Percentiles rank a stretch among this genome's conserved stretches.
These are phyloP conservation scores for Mola mola DNA, from an alignment of 2,113 vertebrate genomes.

Conservation along the genomic window DNA sequence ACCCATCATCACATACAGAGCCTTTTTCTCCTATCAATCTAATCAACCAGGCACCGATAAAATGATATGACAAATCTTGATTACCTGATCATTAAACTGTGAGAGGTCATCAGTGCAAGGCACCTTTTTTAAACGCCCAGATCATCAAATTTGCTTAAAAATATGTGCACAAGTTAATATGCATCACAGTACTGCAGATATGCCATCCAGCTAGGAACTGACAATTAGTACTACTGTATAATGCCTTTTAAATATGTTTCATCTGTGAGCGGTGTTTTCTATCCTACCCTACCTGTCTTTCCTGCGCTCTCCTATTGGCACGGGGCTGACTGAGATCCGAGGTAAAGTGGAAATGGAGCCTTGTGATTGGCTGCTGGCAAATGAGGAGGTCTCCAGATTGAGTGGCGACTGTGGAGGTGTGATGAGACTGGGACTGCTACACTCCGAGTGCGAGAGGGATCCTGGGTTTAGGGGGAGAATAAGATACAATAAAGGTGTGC, in stretches of 20 bases:
- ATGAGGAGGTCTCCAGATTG: conserved; percentile 92
- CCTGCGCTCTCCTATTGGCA: conserved; percentile 89
- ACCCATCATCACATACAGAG: background rate
- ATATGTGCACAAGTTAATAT: background rate
- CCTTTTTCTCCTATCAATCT: background rate
- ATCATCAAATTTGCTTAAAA: conserved; percentile 6
- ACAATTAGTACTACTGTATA: too few species aligned
- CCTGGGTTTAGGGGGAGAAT: conserved; percentile 74
- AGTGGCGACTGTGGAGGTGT: conserved; percentile 96
- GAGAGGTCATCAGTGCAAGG: too few species aligned
- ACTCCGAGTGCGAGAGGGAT: conserved; percentile 93
- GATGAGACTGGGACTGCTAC: conserved; percentile 93
- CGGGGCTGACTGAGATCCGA: conserved; percentile 91
- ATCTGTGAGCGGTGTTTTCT: too few species aligned
- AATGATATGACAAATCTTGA: too few species aligned
- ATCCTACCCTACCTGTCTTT: conserved; percentile 91
- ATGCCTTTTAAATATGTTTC: too few species aligned
- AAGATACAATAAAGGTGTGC: too few species aligned
- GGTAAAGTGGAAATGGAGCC: conserved; percentile 92
- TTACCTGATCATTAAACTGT: too few species aligned
- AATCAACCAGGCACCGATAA: background rate
- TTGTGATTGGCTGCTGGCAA: conserved; percentile 93
- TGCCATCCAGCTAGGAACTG: too few species aligned
- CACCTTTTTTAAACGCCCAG: too few species aligned
- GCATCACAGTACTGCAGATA: too few species aligned